Evolutionary conservation across 2,888 invertebrate genomes (phyloP).

Genomic region (Chelonus formosanus): DNA sequence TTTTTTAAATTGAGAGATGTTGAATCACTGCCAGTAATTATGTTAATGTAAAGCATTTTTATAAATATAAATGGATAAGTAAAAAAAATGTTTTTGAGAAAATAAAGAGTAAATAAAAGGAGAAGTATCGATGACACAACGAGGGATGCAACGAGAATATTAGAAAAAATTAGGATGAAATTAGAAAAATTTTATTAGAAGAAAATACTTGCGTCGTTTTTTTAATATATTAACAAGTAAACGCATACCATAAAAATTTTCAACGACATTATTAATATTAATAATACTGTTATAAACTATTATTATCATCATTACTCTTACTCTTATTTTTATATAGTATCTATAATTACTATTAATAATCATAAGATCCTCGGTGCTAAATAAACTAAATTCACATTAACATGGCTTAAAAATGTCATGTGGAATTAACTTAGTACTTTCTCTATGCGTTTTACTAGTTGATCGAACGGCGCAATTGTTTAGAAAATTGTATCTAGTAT

Average conservation of each 20-base stretch:
- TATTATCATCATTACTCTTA: slow-evolving; percentile 8
- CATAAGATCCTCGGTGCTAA: slow-evolving; percentile 31
- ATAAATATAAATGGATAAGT: slow-evolving; percentile 11
- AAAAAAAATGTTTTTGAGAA: too few species aligned
- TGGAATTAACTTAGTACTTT: too few species aligned
- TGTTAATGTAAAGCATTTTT: slow-evolving; percentile 39
- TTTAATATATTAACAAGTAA: background rate
- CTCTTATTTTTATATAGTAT: slow-evolving; percentile 7
- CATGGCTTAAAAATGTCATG: background rate
- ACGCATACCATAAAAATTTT: too few species aligned
- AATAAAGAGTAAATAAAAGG: background rate
- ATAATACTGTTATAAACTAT: background rate
- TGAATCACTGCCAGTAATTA: slow-evolving; percentile 45
- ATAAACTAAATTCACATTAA: slow-evolving; percentile 10
- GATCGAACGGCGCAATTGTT: too few species aligned
- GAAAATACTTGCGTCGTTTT: slow-evolving; percentile 28
- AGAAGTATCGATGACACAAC: slow-evolving; percentile 15
- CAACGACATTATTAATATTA: background rate
- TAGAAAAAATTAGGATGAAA: slow-evolving; percentile 30
- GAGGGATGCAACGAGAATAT: slow-evolving; percentile 23
- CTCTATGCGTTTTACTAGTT: too few species aligned
- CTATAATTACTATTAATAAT: slow-evolving; percentile 3
- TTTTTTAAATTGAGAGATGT: slow-evolving; percentile 30
- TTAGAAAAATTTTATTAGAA: slow-evolving; percentile 43
- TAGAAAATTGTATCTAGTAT: too few species aligned